Percentiles rank a stretch among this genome's conserved stretches.
These are phyloP conservation scores for Saccostrea glomerata DNA, from an alignment of 1,140 invertebrate genomes.

Conservation along the genomic window DNA sequence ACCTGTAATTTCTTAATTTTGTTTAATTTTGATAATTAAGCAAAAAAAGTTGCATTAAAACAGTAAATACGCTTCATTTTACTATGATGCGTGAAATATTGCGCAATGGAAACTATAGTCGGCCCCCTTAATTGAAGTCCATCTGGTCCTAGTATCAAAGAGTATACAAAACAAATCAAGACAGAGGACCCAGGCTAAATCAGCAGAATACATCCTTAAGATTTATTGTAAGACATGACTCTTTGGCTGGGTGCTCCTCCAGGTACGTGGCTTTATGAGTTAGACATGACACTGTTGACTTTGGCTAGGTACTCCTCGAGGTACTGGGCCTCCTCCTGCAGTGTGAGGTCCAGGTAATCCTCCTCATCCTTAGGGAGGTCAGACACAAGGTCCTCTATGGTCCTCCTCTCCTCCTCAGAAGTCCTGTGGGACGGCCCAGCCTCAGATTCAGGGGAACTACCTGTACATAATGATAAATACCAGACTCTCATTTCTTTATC, in stretches of 20 bases:
- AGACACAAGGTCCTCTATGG: slow-evolving; percentile 65
- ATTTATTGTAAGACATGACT: not conserved
- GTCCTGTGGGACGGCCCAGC: not conserved
- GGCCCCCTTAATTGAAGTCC: too few species aligned
- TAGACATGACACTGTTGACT: slow-evolving; percentile 46
- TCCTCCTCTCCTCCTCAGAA: slow-evolving; percentile 65
- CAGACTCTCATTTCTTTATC: too few species aligned
- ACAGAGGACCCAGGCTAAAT: too few species aligned
- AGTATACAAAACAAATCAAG: too few species aligned
- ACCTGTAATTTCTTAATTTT: too few species aligned
- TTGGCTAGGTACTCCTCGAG: slow-evolving; percentile 68
- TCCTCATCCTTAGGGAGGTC: slow-evolving; percentile 73
- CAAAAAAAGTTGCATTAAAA: too few species aligned
- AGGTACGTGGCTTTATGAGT: slow-evolving; percentile 61
- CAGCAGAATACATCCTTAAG: too few species aligned
- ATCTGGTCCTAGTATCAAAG: too few species aligned
- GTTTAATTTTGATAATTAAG: too few species aligned
- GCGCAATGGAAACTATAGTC: too few species aligned
- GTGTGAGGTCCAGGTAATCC: slow-evolving; percentile 74
- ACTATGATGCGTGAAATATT: too few species aligned
- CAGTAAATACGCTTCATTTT: too few species aligned
- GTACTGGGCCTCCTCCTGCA: slow-evolving; percentile 72
- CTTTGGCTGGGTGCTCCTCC: slow-evolving; percentile 64
- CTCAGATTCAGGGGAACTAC: slow-evolving; percentile 47
- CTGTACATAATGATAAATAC: not conserved